Conservation (phyloP, 2,797 vertebrate species). For the Acanthurus tractus region DNA sequence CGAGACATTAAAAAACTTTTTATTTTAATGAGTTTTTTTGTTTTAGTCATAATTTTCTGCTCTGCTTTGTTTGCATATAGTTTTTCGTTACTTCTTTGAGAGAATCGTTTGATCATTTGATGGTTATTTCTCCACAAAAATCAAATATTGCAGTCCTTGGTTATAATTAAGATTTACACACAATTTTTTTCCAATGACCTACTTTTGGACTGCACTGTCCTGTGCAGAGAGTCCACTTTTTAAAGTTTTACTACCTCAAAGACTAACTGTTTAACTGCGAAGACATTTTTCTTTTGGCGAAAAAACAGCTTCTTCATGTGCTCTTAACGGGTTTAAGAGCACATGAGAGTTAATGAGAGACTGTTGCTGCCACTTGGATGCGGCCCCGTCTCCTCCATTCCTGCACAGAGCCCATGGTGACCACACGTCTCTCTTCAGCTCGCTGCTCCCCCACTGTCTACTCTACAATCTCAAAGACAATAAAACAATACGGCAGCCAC, state of each 20-base stretch:
- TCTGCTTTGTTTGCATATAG: neutral
- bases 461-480: conserved; percentile 64
- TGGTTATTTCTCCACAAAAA: neutral
- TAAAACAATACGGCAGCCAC: conserved; percentile 57
- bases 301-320: conserved; percentile 33
- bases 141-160: neutral
- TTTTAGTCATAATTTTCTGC: too few relatives aligned
- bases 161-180: neutral
- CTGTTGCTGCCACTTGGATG: conserved; percentile 62
- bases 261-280: neutral
- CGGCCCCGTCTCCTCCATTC: conserved; percentile 67
- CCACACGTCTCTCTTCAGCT: conserved; percentile 69
- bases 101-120: neutral
- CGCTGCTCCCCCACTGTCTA: conserved; percentile 45
- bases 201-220: neutral
- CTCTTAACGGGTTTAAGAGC: conserved; percentile 31
- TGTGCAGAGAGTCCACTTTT: neutral
- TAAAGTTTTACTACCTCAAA: conserved; percentile 18
- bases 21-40: too few relatives aligned
- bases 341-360: conserved; percentile 59
- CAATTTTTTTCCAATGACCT: neutral
- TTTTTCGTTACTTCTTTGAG: neutral
- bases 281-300: conserved; percentile 7
- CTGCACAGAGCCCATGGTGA: conserved; percentile 78
- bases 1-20: too few relatives aligned